Percentiles rank a stretch among this genome's conserved stretches.
These are phyloP conservation scores for Alloscopus bannaensis DNA, from an alignment of 2,888 invertebrate genomes.

Conservation along the genomic window DNA sequence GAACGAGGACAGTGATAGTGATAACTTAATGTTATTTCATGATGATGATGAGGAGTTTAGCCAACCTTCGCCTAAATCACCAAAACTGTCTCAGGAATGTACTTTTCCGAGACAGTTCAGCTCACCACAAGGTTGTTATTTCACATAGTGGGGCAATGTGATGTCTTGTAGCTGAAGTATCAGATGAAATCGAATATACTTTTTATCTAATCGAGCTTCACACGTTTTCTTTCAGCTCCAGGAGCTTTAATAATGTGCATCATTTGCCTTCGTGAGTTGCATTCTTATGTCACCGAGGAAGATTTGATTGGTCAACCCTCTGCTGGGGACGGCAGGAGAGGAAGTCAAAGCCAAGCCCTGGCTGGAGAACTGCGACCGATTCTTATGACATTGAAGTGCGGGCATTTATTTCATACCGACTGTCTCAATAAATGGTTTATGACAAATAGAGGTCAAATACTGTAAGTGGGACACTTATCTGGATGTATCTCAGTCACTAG, in stretches of 20 bases:
- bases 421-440: slow-evolving; percentile 21
- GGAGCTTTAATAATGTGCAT: background rate
- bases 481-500: too few relatives aligned
- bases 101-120: too few relatives aligned
- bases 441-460: background rate
- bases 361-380: slow-evolving; percentile 1
- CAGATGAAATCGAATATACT: too few relatives aligned
- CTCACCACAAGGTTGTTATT: too few relatives aligned
- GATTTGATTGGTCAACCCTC: background rate
- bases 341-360: background rate
- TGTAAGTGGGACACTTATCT: background rate
- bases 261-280: background rate
- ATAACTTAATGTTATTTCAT: too few relatives aligned
- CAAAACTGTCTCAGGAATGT: too few relatives aligned
- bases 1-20: too few relatives aligned
- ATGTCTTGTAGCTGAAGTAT: too few relatives aligned
- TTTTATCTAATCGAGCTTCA: background rate
- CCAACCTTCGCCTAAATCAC: too few relatives aligned
- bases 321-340: background rate
- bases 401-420: slow-evolving; percentile 29
- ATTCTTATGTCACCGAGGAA: background rate
- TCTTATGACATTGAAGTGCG: slow-evolving; percentile 30
- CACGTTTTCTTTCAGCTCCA: background rate
- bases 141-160: too few relatives aligned
- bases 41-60: too few relatives aligned